phyloP scores from a whole-genome alignment of 2,113 vertebrate species.

The Trichomycterus rosablanca region DNA sequence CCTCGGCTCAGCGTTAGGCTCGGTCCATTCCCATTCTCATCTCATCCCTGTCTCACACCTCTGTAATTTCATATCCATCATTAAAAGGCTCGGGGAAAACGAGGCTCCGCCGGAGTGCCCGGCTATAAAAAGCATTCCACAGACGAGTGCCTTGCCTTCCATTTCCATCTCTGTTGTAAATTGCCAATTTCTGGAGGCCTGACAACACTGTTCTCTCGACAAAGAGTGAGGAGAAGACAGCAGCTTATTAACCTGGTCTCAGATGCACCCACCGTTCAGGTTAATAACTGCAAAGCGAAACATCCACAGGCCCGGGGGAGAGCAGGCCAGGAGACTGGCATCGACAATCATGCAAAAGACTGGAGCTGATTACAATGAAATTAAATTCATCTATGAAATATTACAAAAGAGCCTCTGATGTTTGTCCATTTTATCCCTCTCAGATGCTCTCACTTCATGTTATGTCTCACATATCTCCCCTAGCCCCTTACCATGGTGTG shows the following conservation, averaged over 20 bases:
- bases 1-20: slow-evolving; percentile 9
- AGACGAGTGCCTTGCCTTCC: slow-evolving; percentile 43
- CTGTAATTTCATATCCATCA: slow-evolving; percentile 47
- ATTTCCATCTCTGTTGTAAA: slow-evolving; percentile 51
- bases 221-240: slow-evolving; percentile 49
- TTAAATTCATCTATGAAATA: slow-evolving; percentile 49
- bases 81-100: slow-evolving; percentile 44
- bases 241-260: slow-evolving; percentile 48
- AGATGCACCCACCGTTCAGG: slow-evolving; percentile 43
- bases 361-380: slow-evolving; percentile 43
- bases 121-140: slow-evolving; percentile 45
- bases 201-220: slow-evolving; percentile 46
- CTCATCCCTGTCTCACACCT: slow-evolving; percentile 43
- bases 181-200: slow-evolving; percentile 49
- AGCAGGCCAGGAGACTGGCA: slow-evolving; percentile 22
- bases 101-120: slow-evolving; percentile 24
- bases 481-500: too few species aligned
- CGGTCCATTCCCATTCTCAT: slow-evolving; percentile 36
- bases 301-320: slow-evolving; percentile 36
- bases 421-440: slow-evolving; percentile 31
- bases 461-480: too few species aligned
- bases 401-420: slow-evolving; percentile 28
- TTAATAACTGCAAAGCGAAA: slow-evolving; percentile 48
- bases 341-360: slow-evolving; percentile 32
- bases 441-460: slow-evolving; percentile 7